A percentile compares a stretch with the other conserved stretches of the same genome.
Conservation (phyloP, 2,888 invertebrate genomes). For the Congeria kusceri region DNA sequence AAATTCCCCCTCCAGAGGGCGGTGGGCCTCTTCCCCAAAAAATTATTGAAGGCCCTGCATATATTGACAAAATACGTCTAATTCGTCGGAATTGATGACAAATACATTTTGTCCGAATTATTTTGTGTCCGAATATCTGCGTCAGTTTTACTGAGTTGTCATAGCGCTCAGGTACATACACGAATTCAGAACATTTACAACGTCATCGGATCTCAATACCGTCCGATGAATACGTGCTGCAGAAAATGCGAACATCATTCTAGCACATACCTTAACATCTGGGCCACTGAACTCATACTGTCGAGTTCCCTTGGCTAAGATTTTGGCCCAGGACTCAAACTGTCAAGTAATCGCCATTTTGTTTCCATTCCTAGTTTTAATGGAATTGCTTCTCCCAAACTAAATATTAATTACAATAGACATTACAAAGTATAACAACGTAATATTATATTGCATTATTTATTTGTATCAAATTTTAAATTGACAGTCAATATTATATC, state of each 20-base stretch:
- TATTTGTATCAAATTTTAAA: no score
- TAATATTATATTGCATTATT: no score
- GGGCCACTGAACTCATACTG: slow-evolving; percentile 77
- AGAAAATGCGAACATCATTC: neutral
- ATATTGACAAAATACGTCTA: no score
- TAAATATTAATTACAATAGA: no score
- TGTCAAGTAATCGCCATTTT: slow-evolving; percentile 74
- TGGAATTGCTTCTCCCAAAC: no score
- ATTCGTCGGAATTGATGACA: neutral
- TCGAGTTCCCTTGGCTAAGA: slow-evolving; percentile 67
- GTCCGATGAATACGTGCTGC: neutral
- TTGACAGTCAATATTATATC: no score
- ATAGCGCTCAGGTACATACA: slow-evolving; percentile 7
- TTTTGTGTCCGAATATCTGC: slow-evolving; percentile 3
- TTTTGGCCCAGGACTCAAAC: slow-evolving; percentile 62
- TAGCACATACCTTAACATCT: slow-evolving; percentile 70
- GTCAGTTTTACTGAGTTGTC: slow-evolving; percentile 37
- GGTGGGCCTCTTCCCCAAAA: no score
- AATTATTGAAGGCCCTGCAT: no score
- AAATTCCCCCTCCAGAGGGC: no score
- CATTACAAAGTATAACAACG: no score
- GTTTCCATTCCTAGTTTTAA: slow-evolving; percentile 39
- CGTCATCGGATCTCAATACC: neutral
- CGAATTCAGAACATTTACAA: neutral
- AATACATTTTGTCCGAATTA: slow-evolving; percentile 10